Evolutionary conservation across 2,113 vertebrate species (phyloP), one percentile per base, ranked within the genome.

Genomic region (Lasiurus cinereus): DNA sequence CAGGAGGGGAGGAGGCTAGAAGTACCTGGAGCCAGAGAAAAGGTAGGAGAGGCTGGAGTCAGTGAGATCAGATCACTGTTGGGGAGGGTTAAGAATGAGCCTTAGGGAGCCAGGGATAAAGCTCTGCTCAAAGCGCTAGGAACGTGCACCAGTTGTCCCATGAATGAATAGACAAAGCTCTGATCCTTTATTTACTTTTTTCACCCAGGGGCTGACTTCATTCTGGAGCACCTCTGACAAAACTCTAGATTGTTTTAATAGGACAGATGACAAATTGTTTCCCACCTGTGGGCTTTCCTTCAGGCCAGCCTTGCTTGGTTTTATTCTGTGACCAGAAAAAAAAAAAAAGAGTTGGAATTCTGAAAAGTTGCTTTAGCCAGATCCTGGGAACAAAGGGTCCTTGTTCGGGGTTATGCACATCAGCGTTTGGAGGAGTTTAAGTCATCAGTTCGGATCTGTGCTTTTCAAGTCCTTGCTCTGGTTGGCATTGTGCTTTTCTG

Each of bases 391-490:
- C 96, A 97, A 97, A 91, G 70, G 39, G 18, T 79, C 88, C 82
- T 97, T 97, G 97, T 97, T 83, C 33, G 5, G 66, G 84, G 88
- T 85, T 88, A 27, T 39, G 93, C 72, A 70, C 96, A 77, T 52
- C 74, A 67, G 96, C 90, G 96, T 94, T 94, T 36, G 84, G 94
- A 93, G 72, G 96, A 93, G 92, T 94, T 90, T 92, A 59, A 94
- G 92, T 87, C 85, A 27, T 92, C 93, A 22, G 77, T 90, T 56
- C 70, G 9, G 93, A 77, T 82, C 95, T 67, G 95, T 91, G 95
- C 83, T 89, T 96, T 96, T 69, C 91, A 93, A 95, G 89, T 93
- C 87, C 76, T 87, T 4, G 7, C 50, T 92, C 62, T 52, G 43
- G 84, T 82, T 96, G 59, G 84, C 29, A 33, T 92, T 90, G 80